Evolutionary conservation across 1,140 invertebrate species (phyloP), one percentile per base, ranked within the genome.

Genomic region (Sarcophaga bullata): DNA sequence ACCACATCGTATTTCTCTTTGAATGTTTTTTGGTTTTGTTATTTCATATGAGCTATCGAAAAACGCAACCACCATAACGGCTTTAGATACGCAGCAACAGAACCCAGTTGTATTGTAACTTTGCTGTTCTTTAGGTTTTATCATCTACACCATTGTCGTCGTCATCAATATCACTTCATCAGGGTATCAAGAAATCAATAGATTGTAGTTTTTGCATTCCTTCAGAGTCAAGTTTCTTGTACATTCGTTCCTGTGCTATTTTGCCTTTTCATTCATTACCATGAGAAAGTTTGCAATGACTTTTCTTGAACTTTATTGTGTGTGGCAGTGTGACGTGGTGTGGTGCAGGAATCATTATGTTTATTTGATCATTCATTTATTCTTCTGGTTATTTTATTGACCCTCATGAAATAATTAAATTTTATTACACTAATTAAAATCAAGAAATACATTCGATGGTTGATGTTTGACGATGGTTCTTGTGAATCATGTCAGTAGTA

Each of bases 61-160:
- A 25, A 68, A 68, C 62, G 19, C 62, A 68, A 68, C 62, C 62
- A 68, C 62, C 62, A 68, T 68, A 68, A 19, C 62, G 62, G 19
- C 62, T 5, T 25, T 68, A 19, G n/a, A 37, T 37, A 37, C 25
- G 25, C 4, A 2, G 25, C 25, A 37, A 4, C 25, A 68, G 8
- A n/a, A 13, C 19, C 17, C 62, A 68, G 62, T 37, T 37, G 25
- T 6, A 68, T 25, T 68, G 15, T 6, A n/a, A 6, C 8, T 62
- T 62, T 58, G 13, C 9, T 25, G 62, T 8, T 19, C n/a, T 58
- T 58, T 58, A 58, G 54, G 54, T n/a, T 58, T 58, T n/a, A n/a
- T 58, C 54, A 58, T 58, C 54, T 37, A 4, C 1, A 58, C 10
- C 13, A 58, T 58, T 6, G 54, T 15, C 54, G n/a, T 58, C 54